Base-by-base conservation (phyloP, 2,888 invertebrate species). In the Hirudinaria manillensis region DNA sequence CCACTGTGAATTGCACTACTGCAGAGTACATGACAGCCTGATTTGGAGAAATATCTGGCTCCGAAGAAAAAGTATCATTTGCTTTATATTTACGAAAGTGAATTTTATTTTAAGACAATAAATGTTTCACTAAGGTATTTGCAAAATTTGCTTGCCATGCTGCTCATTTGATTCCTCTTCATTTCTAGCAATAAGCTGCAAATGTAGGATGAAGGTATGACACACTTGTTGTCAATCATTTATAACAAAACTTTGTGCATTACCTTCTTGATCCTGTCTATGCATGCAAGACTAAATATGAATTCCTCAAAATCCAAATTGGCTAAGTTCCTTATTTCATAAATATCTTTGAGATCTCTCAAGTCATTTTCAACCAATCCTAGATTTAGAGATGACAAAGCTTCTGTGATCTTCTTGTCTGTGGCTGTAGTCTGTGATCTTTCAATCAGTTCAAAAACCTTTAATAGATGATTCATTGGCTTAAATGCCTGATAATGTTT, bases 281-380 rank as follows among this genome's bases (percentile, higher is more conserved):
- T n/a, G 45, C 24, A 73, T 29, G 73, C 73, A 10, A 73, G 65
- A 32, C 61, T 73, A 38, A 65, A 73, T n/a, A 73, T n/a, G 34
- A 73, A 65, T 45, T 73, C 73, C n/a, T 73, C 38, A 34, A 73
- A 73, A 45, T 73, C 73, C n/a, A 73, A 34, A 36, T 36, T 61
- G 13, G 34, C 29, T 29, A 73, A 65, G 61, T 27, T 32, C 29
- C 61, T 73, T 29, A 61, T 32, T 24, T 73, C 19, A 27, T 24
- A 65, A 55, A 73, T 56, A 38, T 73, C 34, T 32, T 55, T 51
- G 34, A 73, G 32, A 38, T 73, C 73, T 24, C 61, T 61, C n/a
- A 73, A 24, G 24, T 73, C 73, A 21, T 2, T 38, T n/a, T 21
- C 6, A 21, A 21, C n/a, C 10, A 73, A n/a, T 51, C 55, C 65